Evolutionary conservation across 2,888 invertebrate genomes (phyloP).

Genomic region (Rotaria macrura): DNA sequence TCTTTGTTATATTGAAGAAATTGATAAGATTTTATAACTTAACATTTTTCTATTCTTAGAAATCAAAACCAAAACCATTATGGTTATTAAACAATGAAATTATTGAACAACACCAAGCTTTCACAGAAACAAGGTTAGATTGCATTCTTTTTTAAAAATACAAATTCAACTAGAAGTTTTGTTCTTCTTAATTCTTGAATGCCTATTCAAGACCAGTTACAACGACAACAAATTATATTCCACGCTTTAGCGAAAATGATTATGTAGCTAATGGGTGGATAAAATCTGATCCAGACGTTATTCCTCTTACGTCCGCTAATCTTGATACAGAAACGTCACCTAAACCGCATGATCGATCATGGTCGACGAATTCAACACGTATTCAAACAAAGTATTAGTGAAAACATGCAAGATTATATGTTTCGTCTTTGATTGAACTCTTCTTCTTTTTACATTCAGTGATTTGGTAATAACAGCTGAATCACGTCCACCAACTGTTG

Average conservation of each 20-base stretch:
- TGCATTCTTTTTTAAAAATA: neutral
- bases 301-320: neutral
- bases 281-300: neutral
- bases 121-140: neutral
- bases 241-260: slow-evolving; percentile 17
- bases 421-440: neutral
- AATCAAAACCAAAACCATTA: neutral
- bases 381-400: neutral
- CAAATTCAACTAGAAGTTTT: neutral
- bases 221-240: neutral
- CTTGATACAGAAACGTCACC: neutral
- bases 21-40: neutral
- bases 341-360: neutral
- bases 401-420: no score
- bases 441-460: neutral
- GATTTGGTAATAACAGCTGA: neutral
- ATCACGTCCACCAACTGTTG: neutral
- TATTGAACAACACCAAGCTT: neutral
- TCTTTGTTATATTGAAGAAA: no score
- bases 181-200: neutral
- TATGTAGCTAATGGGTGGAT: slow-evolving; percentile 19
- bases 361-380: neutral
- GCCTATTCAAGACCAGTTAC: neutral
- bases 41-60: neutral
- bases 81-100: neutral